Evolutionary conservation across 2,113 vertebrate genomes (phyloP), one percentile per base, ranked within the genome.

Genomic region (Eretmochelys imbricata): DNA sequence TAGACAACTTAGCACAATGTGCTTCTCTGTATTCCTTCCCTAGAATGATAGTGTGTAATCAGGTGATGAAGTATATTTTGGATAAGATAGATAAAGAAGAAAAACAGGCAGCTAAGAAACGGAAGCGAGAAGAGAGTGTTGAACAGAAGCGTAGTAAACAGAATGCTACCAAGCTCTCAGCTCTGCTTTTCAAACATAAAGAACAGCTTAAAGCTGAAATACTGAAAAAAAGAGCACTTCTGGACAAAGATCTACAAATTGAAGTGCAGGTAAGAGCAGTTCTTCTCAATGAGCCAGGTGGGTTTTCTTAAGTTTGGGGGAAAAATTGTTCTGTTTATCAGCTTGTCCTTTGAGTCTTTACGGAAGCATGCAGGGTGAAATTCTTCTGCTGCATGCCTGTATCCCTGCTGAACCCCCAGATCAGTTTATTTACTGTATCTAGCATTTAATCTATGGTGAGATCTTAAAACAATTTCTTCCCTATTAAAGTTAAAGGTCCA

Each of bases 81-180:
- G 99, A 99, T 98, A 99, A 99, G 98, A 99, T 99, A 80, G 99
- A 99, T 98, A 99, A 99, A 98, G 99, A 99, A 80, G 99, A 99
- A 97, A 99, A 99, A 93, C 99, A 99, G 98, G 99, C 99, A 48
- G 99, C 99, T 42, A 99, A 99, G 97, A 99, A 99, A 96, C 97
- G 99, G 53, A 99, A 99, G 93, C 99, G 99, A 14, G 99, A 99
- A 94, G 99, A 99, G 98, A 99, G 99, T 0, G 99, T 99, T 96
- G 99, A 99, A 93, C 99, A 99, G 97, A 99, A 99, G 80, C 99
- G 99, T 57, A 99, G 99, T 97, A 99, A 99, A 72, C 99, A 99
- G 98, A 99, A 99, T 3, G 99, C 99, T 48, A 98, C 98, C 95
- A 99, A 99, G 96, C 99, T 99, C 57, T 99, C 99, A 0, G 99